Conservation (phyloP, 2,797 vertebrate genomes). For the Naso thynnoides region DNA sequence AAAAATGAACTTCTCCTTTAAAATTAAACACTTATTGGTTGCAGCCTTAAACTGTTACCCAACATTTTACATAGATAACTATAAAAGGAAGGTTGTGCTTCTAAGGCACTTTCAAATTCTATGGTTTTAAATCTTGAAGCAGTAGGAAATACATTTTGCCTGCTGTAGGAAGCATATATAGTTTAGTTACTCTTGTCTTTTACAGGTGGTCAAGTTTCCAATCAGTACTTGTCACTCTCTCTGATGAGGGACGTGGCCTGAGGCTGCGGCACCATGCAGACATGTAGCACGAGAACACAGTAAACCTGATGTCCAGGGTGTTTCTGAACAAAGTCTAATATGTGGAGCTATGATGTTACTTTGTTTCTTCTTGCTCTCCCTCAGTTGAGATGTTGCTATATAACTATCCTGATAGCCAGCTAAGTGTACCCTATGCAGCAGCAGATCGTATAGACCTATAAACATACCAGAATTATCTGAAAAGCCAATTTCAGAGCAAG, state of each 20-base stretch:
- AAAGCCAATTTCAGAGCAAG: constrained; percentile 32
- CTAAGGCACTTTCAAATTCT: neutral
- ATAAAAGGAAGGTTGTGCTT: neutral
- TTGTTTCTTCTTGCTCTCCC: constrained; percentile 6
- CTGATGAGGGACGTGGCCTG: constrained; percentile 48
- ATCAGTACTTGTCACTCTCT: constrained; percentile 42
- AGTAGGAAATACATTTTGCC: constrained; percentile 17
- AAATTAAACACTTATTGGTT: too few species aligned
- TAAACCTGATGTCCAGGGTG: constrained; percentile 7
- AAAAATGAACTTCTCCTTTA: too few species aligned
- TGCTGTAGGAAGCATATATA: constrained; percentile 23
- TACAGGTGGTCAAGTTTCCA: constrained; percentile 43
- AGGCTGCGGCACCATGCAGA: constrained; percentile 23
- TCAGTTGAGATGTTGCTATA: constrained; percentile 36
- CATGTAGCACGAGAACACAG: constrained; percentile 9
- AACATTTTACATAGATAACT: neutral
- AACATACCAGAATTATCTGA: constrained; percentile 11
- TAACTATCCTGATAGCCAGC: constrained; percentile 30
- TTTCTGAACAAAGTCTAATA: constrained; percentile 13
- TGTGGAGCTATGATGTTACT: constrained; percentile 32
- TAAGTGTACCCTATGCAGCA: constrained; percentile 18
- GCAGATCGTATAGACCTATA: constrained; percentile 27
- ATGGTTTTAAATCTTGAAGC: constrained; percentile 11
- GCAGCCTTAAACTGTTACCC: neutral
- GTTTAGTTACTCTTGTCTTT: constrained; percentile 23